Percentiles rank a stretch among this genome's conserved stretches.
Conservation (phyloP, 2,113 vertebrate species). For the Gulo gulo region DNA sequence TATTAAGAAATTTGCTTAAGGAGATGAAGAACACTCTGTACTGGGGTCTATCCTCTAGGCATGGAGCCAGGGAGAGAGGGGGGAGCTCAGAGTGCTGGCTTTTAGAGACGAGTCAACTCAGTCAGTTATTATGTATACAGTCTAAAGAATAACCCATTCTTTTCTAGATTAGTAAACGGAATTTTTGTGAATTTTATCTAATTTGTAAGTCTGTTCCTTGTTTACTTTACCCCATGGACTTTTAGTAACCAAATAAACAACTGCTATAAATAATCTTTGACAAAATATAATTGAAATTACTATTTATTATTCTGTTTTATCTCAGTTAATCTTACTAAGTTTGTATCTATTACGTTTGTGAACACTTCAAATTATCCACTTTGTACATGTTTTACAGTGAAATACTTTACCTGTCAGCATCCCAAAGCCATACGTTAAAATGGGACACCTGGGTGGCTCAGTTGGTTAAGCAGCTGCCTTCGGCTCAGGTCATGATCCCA, state of each 20-base stretch:
- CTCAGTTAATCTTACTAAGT: background rate
- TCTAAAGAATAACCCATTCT: background rate
- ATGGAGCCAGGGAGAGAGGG: background rate
- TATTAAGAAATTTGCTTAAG: background rate
- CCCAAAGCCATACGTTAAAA: background rate
- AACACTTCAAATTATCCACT: background rate
- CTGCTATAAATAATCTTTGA: background rate
- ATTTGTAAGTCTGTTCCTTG: background rate
- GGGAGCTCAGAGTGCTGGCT: background rate
- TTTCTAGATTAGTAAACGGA: background rate
- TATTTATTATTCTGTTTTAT: background rate
- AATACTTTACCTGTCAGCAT: background rate
- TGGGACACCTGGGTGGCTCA: background rate
- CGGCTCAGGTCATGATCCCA: background rate
- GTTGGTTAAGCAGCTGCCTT: background rate
- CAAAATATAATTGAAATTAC: background rate
- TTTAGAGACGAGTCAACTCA: fast-evolving
- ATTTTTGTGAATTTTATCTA: background rate
- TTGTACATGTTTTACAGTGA: background rate
- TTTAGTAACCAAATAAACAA: background rate
- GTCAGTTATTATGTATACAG: fast-evolving
- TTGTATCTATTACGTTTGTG: background rate
- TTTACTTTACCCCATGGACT: background rate
- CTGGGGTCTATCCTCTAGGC: background rate
- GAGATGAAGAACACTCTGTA: fast-evolving